These are phyloP conservation scores for Schizotus pectinicornis DNA, from an alignment of 2,888 invertebrate species.

Conservation along the genomic window DNA sequence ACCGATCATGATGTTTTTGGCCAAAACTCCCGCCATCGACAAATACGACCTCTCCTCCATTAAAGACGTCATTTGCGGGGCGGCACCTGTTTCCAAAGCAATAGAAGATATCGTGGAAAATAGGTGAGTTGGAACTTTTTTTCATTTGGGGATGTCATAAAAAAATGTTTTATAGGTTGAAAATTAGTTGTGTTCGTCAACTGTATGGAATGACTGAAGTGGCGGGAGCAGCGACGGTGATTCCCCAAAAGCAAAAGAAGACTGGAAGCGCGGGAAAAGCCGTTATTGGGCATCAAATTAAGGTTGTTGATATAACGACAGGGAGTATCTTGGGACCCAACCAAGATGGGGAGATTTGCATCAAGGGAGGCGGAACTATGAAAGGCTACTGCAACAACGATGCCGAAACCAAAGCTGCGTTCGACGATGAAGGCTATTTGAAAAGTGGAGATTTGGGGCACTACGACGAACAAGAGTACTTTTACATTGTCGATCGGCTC, in stretches of 20 bases:
- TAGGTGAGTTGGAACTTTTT: neutral
- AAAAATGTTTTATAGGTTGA: conserved; percentile 5
- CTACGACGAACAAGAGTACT: conserved; percentile 76
- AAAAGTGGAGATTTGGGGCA: conserved; percentile 84
- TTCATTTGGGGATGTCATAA: too few relatives aligned
- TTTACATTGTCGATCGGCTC: conserved; percentile 83
- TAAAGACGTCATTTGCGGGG: conserved; percentile 20
- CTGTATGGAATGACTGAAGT: conserved; percentile 16
- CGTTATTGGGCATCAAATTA: conserved; percentile 38
- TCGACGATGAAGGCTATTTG: conserved; percentile 78
- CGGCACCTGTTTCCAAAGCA: conserved; percentile 14
- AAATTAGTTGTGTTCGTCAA: conserved; percentile 22
- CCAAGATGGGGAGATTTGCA: conserved; percentile 79
- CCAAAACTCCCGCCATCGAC: conserved; percentile 15
- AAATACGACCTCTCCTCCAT: conserved; percentile 25
- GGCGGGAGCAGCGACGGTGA: neutral
- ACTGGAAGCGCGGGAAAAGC: neutral
- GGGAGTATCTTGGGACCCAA: conserved; percentile 66
- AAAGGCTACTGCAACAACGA: conserved; percentile 79
- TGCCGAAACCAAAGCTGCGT: conserved; percentile 66
- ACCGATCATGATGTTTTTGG: conserved; percentile 19
- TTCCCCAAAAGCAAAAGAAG: neutral
- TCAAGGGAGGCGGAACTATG: conserved; percentile 70
- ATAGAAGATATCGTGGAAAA: conserved; percentile 8
- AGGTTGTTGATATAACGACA: conserved; percentile 68